A percentile compares a stretch with the other conserved stretches of the same genome.
Conservation (phyloP, 2,113 vertebrate genomes). For the Charadrius vociferus region DNA sequence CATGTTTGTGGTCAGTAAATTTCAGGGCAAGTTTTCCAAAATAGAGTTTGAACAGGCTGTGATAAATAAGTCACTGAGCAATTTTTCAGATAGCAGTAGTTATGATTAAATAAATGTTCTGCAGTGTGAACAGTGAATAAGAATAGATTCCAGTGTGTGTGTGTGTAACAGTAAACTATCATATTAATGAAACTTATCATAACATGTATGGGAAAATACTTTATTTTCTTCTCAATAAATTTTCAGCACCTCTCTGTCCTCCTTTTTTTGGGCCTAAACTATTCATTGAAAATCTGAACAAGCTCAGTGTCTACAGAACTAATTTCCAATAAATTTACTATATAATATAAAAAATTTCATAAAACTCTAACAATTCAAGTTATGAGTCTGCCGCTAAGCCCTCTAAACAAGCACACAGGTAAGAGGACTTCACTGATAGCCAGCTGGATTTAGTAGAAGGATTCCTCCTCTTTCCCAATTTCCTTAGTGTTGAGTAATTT, state of each 20-base stretch:
- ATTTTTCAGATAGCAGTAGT: neutral
- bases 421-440: neutral
- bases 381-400: neutral
- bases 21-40: neutral
- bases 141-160: neutral
- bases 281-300: neutral
- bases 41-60: neutral
- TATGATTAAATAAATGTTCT: neutral
- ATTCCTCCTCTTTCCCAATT: neutral
- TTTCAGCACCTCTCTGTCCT: neutral
- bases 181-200: neutral
- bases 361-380: neutral
- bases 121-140: neutral
- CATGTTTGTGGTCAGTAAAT: neutral
- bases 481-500: neutral
- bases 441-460: neutral
- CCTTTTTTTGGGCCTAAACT: neutral
- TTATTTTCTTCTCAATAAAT: neutral
- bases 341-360: neutral
- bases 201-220: neutral
- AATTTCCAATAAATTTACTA: neutral
- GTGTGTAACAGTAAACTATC: fast-evolving
- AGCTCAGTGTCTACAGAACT: neutral
- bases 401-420: neutral
- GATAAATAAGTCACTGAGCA: neutral